These are phyloP conservation scores for Crocodylus rhombifer DNA, from an alignment of 2,797 vertebrate genomes.

Conservation along the genomic window DNA sequence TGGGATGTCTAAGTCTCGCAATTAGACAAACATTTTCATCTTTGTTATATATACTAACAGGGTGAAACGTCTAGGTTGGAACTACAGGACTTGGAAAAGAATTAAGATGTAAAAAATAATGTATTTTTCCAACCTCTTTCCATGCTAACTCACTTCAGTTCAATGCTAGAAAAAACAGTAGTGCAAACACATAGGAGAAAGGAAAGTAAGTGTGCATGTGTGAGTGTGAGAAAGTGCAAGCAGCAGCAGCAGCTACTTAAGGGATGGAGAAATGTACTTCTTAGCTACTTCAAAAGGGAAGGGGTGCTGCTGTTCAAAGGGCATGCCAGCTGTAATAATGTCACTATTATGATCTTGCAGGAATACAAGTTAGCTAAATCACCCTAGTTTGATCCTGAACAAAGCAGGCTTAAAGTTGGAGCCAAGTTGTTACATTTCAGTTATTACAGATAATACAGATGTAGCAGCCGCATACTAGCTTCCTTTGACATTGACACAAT, in stretches of 20 bases:
- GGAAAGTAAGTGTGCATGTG: neutral
- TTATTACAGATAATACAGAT: no score
- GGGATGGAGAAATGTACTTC: neutral
- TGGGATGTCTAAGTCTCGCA: neutral
- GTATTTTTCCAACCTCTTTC: neutral
- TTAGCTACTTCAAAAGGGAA: no score
- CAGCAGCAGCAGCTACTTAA: neutral
- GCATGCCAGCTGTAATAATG: no score
- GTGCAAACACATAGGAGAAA: neutral
- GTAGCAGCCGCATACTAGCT: no score
- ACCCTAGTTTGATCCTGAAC: no score
- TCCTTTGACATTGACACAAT: no score
- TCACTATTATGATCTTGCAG: no score
- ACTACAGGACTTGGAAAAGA: neutral
- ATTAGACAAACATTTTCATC: neutral
- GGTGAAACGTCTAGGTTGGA: neutral
- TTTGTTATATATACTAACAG: conserved; percentile 12
- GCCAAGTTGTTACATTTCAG: no score
- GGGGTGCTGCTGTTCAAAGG: no score
- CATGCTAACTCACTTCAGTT: neutral
- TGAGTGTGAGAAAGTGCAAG: neutral
- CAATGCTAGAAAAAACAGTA: neutral
- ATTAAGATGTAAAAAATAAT: neutral
- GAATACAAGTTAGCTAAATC: no score
- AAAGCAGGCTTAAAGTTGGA: no score